These are phyloP conservation scores for Arizona elegans DNA, from an alignment of 2,113 vertebrate genomes.

Conservation along the genomic window DNA sequence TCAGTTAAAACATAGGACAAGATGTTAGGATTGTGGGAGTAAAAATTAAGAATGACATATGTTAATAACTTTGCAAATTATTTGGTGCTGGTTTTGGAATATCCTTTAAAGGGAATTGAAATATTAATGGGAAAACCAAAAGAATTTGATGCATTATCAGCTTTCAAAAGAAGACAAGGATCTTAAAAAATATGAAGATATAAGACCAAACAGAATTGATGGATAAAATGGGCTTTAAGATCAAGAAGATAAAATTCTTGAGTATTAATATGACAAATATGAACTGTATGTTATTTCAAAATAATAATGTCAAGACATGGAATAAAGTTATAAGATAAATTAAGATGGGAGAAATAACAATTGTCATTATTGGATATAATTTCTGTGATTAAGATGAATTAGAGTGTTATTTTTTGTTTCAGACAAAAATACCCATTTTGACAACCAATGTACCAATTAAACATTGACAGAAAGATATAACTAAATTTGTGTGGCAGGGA, in stretches of 20 bases:
- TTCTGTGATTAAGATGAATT: not conserved
- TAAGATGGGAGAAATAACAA: not conserved
- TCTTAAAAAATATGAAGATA: not conserved
- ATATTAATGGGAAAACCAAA: not conserved
- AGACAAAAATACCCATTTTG: not conserved
- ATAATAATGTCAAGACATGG: not conserved
- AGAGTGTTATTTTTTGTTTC: not conserved
- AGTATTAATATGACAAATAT: not conserved
- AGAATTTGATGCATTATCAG: not conserved
- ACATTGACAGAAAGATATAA: not conserved
- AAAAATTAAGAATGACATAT: not conserved
- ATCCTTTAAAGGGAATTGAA: not conserved
- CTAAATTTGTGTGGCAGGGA: not conserved
- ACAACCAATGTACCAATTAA: not conserved
- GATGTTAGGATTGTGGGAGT: not conserved
- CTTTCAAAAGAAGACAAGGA: not conserved
- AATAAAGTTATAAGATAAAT: not conserved
- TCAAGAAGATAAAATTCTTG: not conserved
- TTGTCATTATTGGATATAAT: not conserved
- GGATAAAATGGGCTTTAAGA: not conserved
- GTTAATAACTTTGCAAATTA: not conserved
- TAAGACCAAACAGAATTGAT: not conserved
- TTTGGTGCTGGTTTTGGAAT: not conserved
- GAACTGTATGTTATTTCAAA: not conserved
- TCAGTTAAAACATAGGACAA: not conserved